Evolutionary conservation across 1,140 invertebrate genomes (phyloP).

Genomic region (Pentalonia nigronervosa): DNA sequence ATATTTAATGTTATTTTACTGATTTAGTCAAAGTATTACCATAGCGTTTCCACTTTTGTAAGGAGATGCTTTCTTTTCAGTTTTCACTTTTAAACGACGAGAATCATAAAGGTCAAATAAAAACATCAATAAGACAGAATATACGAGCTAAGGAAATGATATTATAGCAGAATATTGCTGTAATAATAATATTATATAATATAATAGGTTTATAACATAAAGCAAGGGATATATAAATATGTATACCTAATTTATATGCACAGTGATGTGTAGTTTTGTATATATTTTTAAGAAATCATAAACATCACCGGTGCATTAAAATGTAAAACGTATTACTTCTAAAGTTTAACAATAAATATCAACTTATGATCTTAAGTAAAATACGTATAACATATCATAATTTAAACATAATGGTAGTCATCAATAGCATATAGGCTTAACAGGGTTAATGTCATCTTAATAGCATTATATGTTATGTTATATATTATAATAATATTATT

Average conservation of each 20-base stretch:
- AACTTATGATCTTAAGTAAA: background rate
- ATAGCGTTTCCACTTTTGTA: background rate
- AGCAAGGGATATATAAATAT: background rate
- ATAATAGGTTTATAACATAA: background rate
- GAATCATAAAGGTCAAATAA: background rate
- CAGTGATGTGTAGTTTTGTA: background rate
- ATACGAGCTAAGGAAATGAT: background rate
- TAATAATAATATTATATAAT: background rate
- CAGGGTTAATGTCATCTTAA: conserved; percentile 18
- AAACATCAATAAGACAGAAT: background rate
- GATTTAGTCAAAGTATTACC: background rate
- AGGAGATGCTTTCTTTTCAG: background rate
- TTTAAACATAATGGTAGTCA: conserved; percentile 1
- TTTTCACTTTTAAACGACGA: background rate
- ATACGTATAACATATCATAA: background rate
- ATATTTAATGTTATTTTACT: background rate
- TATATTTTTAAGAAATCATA: background rate
- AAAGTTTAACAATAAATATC: conserved; percentile 23
- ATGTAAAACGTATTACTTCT: background rate
- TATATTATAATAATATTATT: background rate
- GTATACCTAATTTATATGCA: background rate
- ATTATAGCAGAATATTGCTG: background rate
- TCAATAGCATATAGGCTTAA: background rate
- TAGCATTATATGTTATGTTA: background rate
- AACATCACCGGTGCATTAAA: background rate